Conservation (phyloP, 2,888 invertebrate species). For the Digitonthophagus gazella region DNA sequence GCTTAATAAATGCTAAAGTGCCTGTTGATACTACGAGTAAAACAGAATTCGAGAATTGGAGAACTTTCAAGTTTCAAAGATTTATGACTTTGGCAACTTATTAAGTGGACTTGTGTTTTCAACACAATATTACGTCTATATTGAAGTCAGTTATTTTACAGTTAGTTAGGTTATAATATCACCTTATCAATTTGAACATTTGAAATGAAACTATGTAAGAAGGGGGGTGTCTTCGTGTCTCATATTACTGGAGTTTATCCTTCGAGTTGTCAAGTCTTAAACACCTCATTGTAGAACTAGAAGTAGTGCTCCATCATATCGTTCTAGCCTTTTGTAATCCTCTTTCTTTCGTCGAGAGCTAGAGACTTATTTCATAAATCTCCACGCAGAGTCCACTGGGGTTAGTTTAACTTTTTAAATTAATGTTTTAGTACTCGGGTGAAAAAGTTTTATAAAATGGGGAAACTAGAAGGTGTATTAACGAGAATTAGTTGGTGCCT, state of each 20-base stretch:
- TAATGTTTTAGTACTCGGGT: too few species aligned
- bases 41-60: background rate
- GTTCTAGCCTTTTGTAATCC: too few species aligned
- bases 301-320: background rate
- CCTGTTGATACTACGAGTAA: background rate
- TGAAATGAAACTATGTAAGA: too few species aligned
- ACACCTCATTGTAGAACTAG: background rate
- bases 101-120: background rate
- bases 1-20: too few species aligned
- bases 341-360: background rate
- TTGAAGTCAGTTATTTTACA: too few species aligned
- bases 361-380: background rate
- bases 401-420: too few species aligned
- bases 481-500: background rate
- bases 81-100: background rate
- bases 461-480: background rate
- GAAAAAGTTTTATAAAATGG: too few species aligned
- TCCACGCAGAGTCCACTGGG: background rate
- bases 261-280: background rate
- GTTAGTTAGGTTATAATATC: too few species aligned
- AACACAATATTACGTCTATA: too few species aligned
- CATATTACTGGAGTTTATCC: background rate
- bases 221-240: too few species aligned
- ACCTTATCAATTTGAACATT: too few species aligned
- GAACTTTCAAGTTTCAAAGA: background rate